Conservation (phyloP, 2,888 invertebrate species). For the Rhagium mordax region DNA sequence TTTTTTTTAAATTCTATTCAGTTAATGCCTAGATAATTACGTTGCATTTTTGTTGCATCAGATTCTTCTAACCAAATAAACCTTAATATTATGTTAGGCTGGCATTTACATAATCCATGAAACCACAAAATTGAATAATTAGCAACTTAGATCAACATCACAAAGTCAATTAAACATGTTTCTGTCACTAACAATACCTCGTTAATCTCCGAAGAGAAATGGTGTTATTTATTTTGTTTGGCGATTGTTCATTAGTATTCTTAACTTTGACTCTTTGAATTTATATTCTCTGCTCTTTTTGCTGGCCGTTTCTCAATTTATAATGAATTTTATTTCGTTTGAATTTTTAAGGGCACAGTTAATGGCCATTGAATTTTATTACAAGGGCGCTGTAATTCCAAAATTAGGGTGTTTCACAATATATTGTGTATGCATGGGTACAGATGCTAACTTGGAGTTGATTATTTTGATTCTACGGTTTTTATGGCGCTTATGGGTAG, state of each 20-base stretch:
- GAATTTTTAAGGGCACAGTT: conserved; percentile 10
- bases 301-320: neutral
- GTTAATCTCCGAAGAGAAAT: conserved; percentile 16
- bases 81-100: too few species aligned
- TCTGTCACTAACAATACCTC: conserved; percentile 16
- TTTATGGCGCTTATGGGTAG: too few species aligned
- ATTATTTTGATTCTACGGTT: too few species aligned
- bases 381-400: neutral
- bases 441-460: too few species aligned
- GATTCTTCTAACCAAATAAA: too few species aligned
- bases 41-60: too few species aligned
- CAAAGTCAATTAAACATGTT: conserved; percentile 23
- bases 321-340: conserved; percentile 16
- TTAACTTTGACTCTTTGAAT: conserved; percentile 13
- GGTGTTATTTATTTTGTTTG: conserved; percentile 27
- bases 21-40: too few species aligned
- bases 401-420: too few species aligned
- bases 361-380: conserved; percentile 15
- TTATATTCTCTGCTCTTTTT: conserved; percentile 12
- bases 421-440: too few species aligned
- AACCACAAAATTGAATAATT: neutral
- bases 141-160: neutral
- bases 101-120: too few species aligned
- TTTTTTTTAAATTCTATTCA: too few species aligned
- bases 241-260: conserved; percentile 32